Evolutionary conservation across 1,140 invertebrate genomes (phyloP).

Genomic region (Diachasma alloeum): DNA sequence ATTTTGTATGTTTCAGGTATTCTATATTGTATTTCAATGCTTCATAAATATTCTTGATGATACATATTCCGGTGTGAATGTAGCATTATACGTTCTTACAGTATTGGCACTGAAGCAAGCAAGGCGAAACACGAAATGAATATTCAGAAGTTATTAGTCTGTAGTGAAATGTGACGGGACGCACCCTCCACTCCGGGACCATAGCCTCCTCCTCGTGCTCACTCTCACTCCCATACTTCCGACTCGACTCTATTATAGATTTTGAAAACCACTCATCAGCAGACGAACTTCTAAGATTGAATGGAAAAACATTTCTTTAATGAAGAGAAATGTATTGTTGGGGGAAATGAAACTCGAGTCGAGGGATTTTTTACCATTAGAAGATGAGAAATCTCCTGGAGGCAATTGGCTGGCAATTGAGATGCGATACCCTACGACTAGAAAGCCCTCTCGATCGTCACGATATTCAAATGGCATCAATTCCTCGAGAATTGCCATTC

Average conservation of each 20-base stretch:
- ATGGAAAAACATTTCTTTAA: background rate
- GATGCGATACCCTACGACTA: conserved; percentile 4
- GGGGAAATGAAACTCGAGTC: conserved; percentile 42
- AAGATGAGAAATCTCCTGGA: conserved; percentile 38
- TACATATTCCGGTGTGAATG: conserved; percentile 53
- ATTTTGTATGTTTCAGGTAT: background rate
- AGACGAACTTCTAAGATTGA: conserved; percentile 25
- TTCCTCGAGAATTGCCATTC: conserved; percentile 57
- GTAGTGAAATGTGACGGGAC: conserved; percentile 66
- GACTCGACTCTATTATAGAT: conserved; percentile 53
- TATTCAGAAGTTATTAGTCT: conserved; percentile 68
- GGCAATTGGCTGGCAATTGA: conserved; percentile 29
- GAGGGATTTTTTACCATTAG: conserved; percentile 6
- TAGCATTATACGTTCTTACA: conserved; percentile 63
- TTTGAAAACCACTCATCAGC: conserved; percentile 58
- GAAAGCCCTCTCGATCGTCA: background rate
- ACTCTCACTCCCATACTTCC: conserved; percentile 30
- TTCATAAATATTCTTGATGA: background rate
- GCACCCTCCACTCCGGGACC: conserved; percentile 51
- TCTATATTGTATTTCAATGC: background rate
- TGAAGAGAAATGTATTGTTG: background rate
- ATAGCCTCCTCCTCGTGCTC: conserved; percentile 36
- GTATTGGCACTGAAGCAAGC: conserved; percentile 45
- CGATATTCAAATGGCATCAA: conserved; percentile 63
- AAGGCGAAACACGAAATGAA: conserved; percentile 65